Conservation (phyloP, 30 jellyfish, hydroid and myxozoan species). For the Turritopsis rubra region DNA sequence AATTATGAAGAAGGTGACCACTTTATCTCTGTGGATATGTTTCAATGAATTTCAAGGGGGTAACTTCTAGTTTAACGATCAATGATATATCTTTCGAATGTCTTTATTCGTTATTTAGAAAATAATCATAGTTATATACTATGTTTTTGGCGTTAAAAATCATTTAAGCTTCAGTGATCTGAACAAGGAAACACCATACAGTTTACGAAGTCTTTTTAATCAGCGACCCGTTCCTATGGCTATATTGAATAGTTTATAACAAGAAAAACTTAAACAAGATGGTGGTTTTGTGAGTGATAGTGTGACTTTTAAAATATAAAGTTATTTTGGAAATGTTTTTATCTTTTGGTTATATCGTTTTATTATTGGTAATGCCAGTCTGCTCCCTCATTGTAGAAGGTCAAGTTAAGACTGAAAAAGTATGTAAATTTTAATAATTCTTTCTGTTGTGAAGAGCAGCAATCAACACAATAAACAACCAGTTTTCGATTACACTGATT, state of each 20-base stretch:
- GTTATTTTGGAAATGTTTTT: background rate
- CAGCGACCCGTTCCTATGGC: background rate
- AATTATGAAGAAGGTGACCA: background rate
- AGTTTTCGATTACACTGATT: too few species aligned
- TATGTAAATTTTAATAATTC: background rate
- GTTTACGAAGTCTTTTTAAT: background rate
- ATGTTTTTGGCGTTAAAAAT: background rate
- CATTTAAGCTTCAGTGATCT: background rate
- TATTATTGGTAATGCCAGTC: background rate
- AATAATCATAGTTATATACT: background rate
- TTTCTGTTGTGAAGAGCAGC: too few species aligned
- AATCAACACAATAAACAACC: too few species aligned
- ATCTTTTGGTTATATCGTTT: background rate
- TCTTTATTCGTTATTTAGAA: background rate
- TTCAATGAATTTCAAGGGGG: background rate
- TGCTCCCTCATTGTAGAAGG: background rate
- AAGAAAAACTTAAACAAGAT: background rate
- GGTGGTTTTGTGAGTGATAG: background rate
- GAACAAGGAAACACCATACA: background rate
- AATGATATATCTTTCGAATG: background rate
- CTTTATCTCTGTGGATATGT: background rate
- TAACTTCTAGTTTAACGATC: too few species aligned
- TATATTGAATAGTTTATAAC: background rate
- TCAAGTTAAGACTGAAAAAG: background rate
- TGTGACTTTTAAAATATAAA: background rate